These are phyloP conservation scores for Melinopterus prodromus DNA, from an alignment of 2,888 invertebrate genomes.

Conservation along the genomic window DNA sequence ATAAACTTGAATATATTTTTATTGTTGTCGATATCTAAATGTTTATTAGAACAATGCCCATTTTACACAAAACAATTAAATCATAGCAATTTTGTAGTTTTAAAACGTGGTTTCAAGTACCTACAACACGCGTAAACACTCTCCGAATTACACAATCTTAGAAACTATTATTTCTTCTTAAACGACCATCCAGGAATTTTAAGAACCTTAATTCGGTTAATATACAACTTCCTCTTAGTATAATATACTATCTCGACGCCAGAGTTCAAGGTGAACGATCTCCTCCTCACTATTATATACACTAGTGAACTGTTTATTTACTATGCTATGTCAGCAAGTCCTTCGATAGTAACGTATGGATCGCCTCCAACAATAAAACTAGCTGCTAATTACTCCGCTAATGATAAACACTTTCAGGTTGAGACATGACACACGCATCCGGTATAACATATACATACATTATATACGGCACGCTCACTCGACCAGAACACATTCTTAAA, in stretches of 20 bases:
- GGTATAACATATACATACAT: neutral
- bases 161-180: neutral
- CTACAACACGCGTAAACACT: no score
- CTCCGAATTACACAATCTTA: neutral
- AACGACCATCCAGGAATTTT: neutral
- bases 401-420: conserved; percentile 18
- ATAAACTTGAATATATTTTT: no score
- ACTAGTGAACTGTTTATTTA: neutral
- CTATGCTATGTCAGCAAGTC: neutral
- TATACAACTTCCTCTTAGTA: neutral
- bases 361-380: conserved; percentile 10
- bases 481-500: neutral
- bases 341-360: neutral
- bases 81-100: no score
- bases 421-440: conserved; percentile 19
- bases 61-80: no score
- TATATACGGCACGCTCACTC: neutral
- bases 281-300: neutral
- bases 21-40: no score
- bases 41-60: no score
- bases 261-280: neutral
- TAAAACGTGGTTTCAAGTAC: no score
- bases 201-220: neutral
- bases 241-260: neutral
- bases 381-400: conserved; percentile 14